Evolutionary conservation across 2,113 vertebrate species (phyloP).

Genomic region (Cryptotis parvus): DNA sequence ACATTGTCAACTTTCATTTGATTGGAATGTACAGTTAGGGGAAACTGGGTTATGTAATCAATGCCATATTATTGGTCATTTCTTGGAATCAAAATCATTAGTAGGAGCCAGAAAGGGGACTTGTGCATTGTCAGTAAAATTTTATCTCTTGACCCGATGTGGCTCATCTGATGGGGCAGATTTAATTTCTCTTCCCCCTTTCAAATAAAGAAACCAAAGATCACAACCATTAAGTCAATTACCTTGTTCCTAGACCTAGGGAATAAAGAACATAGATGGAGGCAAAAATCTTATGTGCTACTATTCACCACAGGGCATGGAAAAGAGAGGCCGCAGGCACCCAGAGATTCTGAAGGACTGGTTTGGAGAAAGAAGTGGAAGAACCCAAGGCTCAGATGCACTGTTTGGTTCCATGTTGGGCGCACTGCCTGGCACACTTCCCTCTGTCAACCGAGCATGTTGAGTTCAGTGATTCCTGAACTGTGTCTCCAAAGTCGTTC

Average conservation of each 20-base stretch:
- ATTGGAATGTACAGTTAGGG: constrained; percentile 12
- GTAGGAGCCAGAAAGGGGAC: neutral
- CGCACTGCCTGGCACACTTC: neutral
- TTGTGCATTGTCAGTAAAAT: neutral
- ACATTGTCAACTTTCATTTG: neutral
- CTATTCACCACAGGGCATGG: neutral
- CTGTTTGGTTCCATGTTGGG: neutral
- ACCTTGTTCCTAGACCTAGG: neutral
- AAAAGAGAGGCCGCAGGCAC: neutral
- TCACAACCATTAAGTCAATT: neutral
- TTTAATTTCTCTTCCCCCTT: neutral
- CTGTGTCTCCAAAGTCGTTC: neutral
- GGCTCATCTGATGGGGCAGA: too few relatives aligned
- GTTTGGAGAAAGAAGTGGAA: neutral
- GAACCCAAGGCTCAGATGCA: neutral
- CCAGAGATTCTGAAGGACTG: neutral
- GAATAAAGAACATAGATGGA: neutral
- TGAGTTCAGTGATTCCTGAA: neutral
- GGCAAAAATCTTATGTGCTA: neutral
- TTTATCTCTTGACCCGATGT: neutral
- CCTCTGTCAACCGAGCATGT: neutral
- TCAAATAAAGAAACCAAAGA: neutral
- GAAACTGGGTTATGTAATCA: neutral
- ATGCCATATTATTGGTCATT: neutral
- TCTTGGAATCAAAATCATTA: neutral